phyloP scores from a whole-genome alignment of 2,888 invertebrate genomes.

The Neoitamus cyanurus region DNA sequence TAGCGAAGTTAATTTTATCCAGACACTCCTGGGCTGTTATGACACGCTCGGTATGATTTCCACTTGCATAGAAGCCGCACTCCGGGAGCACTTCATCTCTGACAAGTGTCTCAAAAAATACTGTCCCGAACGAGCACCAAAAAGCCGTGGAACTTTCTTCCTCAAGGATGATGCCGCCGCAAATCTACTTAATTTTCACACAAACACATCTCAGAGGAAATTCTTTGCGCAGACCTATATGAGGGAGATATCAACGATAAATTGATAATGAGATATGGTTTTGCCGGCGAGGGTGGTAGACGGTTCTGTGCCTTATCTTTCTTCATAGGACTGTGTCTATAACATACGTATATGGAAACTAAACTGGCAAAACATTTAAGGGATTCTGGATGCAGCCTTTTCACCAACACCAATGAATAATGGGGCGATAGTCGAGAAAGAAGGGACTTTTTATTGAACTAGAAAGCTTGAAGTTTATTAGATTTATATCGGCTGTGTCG shows the following conservation, averaged over 20 bases:
- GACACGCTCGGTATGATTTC: neutral
- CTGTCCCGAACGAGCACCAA: neutral
- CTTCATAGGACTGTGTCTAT: neutral
- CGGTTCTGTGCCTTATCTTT: constrained; percentile 26
- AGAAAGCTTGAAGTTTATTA: constrained; percentile 1
- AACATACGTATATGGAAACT: neutral
- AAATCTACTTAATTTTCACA: neutral
- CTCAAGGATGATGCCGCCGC: neutral
- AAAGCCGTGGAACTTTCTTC: neutral
- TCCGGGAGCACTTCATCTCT: constrained; percentile 13
- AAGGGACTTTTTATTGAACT: constrained; percentile 30
- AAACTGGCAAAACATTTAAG: neutral
- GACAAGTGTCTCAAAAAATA: constrained; percentile 23
- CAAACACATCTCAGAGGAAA: neutral
- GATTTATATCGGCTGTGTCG: neutral
- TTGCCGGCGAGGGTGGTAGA: neutral
- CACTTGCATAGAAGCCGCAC: neutral
- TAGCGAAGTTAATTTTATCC: constrained; percentile 24
- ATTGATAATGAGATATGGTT: constrained; percentile 29
- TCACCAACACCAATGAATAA: constrained; percentile 7
- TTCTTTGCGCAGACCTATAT: neutral
- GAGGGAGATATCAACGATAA: constrained; percentile 1
- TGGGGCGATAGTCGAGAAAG: neutral
- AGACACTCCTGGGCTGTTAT: constrained; percentile 2
- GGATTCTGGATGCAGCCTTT: neutral